Percentiles rank a stretch among this genome's conserved stretches.
These are phyloP conservation scores for Sturnira hondurensis DNA, from an alignment of 2,113 vertebrate genomes.

Conservation along the genomic window DNA sequence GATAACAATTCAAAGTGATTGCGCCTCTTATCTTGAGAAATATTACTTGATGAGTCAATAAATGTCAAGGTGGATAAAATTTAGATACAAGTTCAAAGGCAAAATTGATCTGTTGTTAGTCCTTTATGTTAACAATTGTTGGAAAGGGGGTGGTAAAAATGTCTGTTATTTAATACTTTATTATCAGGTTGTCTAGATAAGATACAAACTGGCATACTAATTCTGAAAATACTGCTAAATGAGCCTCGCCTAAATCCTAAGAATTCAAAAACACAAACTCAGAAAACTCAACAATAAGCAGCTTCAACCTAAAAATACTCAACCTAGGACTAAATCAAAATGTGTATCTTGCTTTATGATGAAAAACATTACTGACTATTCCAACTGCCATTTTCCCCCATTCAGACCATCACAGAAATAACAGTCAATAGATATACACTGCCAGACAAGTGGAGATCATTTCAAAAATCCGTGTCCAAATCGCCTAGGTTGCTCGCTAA, in stretches of 20 bases:
- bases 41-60: conserved; percentile 9
- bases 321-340: neutral
- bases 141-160: neutral
- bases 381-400: neutral
- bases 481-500: neutral
- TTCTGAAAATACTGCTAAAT: neutral
- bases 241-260: neutral
- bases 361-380: neutral
- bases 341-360: neutral
- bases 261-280: neutral
- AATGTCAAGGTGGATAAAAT: conserved; percentile 27
- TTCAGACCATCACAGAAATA: neutral
- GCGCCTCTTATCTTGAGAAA: neutral
- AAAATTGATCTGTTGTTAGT: conserved; percentile 18
- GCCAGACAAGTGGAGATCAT: neutral
- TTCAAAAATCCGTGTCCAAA: neutral
- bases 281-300: neutral
- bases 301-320: neutral
- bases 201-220: neutral
- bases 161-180: neutral
- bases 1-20: conserved; percentile 37
- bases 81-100: neutral
- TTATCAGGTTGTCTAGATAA: neutral
- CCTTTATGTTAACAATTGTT: conserved; percentile 18
- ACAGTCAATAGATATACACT: neutral